phyloP scores from a whole-genome alignment of 2,797 vertebrate species.

The Centroberyx gerrardi region DNA sequence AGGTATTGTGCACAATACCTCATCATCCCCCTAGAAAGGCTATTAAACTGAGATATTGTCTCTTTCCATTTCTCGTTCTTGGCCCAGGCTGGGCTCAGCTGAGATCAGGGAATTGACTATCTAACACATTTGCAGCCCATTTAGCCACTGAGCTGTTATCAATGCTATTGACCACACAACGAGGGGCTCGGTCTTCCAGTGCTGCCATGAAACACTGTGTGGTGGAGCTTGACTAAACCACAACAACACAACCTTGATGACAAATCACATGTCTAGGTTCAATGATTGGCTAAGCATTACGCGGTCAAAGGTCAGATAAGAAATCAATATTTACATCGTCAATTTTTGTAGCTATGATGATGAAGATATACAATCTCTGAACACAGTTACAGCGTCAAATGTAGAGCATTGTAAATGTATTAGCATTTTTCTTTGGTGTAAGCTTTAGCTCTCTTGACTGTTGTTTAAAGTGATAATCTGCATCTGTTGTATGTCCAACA shows the following conservation, averaged over 20 bases:
- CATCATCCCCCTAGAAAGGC: background rate
- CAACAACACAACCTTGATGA: constrained; percentile 10
- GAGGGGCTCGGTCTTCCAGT: background rate
- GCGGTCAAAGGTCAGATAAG: constrained; percentile 39
- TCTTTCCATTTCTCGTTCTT: background rate
- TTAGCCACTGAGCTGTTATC: constrained; percentile 42
- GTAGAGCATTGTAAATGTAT: too few species aligned
- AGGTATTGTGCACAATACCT: background rate
- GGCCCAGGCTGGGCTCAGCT: background rate
- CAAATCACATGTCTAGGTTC: background rate
- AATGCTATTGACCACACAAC: constrained; percentile 18
- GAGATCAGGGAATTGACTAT: constrained; percentile 16
- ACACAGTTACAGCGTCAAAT: background rate
- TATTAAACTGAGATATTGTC: constrained; percentile 5
- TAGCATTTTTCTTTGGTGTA: too few species aligned
- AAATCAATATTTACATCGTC: constrained; percentile 44
- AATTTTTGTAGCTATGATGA: constrained; percentile 24
- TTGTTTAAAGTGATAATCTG: too few species aligned
- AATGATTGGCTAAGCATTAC: constrained; percentile 36
- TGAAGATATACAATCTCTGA: constrained; percentile 10
- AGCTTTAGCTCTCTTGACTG: too few species aligned
- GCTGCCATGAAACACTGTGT: background rate
- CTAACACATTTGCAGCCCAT: constrained; percentile 19
- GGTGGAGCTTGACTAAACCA: constrained; percentile 13
- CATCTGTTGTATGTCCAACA: too few species aligned